A percentile compares a stretch with the other conserved stretches of the same genome.
These are phyloP conservation scores for Tetramorium simillimum DNA, from an alignment of 1,140 invertebrate species.

Conservation along the genomic window DNA sequence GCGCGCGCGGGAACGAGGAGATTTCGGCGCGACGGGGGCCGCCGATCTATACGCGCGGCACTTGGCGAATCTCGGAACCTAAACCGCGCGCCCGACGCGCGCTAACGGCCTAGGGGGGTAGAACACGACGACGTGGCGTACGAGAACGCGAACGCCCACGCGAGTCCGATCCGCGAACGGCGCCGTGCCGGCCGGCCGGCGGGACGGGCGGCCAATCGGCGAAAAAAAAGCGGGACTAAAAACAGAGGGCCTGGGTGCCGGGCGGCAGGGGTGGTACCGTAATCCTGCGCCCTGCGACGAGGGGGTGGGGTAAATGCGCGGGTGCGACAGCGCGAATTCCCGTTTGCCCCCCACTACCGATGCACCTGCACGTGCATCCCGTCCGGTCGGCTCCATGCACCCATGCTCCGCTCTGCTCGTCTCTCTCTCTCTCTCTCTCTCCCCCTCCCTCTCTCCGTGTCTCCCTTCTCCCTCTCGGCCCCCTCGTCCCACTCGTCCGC, in stretches of 20 bases:
- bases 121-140: conserved; percentile 44
- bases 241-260: conserved; percentile 71
- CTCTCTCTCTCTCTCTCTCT: neutral
- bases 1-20: neutral
- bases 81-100: neutral
- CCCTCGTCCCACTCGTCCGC: neutral
- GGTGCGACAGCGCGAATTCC: conserved; percentile 76
- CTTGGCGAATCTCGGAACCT: too few relatives aligned
- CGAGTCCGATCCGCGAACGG: conserved; percentile 74
- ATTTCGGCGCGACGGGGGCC: too few relatives aligned
- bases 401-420: neutral
- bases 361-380: conserved; percentile 76
- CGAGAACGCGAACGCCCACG: conserved; percentile 69
- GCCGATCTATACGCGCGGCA: neutral
- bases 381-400: conserved; percentile 61
- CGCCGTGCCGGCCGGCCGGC: conserved; percentile 65
- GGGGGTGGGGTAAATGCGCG: conserved; percentile 75
- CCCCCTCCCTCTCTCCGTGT: neutral
- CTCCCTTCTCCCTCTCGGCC: conserved; percentile 5
- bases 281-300: conserved; percentile 76
- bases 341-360: conserved; percentile 68
- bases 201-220: conserved; percentile 74
- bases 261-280: conserved; percentile 77
- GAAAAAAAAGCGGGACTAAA: conserved; percentile 76
- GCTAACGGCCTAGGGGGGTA: conserved; percentile 44